These are phyloP conservation scores for Drosophila punjabiensis DNA, from an alignment of 1,140 invertebrate species.

Conservation along the genomic window DNA sequence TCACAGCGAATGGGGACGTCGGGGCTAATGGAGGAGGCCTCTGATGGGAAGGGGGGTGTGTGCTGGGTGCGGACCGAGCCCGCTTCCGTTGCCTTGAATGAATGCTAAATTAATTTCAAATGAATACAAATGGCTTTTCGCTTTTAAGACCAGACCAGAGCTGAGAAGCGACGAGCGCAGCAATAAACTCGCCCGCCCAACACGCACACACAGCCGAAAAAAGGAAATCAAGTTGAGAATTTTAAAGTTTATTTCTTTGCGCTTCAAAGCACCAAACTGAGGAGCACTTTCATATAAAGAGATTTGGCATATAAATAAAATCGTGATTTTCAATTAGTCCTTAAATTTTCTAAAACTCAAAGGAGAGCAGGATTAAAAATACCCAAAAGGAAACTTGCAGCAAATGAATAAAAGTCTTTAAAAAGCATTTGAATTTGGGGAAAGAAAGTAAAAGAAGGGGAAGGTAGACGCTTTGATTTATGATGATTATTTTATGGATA, in stretches of 20 bases:
- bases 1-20: conserved; percentile 33
- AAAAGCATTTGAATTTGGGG: background rate
- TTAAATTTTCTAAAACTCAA: background rate
- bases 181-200: conserved; percentile 51
- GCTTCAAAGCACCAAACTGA: conserved; percentile 12
- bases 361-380: background rate
- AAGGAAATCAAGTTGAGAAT: conserved; percentile 13
- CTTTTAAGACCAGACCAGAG: conserved; percentile 73
- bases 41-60: background rate
- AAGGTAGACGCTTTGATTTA: background rate
- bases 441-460: background rate
- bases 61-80: conserved; percentile 1
- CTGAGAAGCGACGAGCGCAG: conserved; percentile 41
- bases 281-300: conserved; percentile 20
- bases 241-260: conserved; percentile 41
- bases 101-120: conserved; percentile 84
- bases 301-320: conserved; percentile 19
- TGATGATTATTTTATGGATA: conserved; percentile 4
- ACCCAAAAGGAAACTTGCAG: background rate
- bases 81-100: conserved; percentile 76
- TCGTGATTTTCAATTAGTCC: conserved; percentile 30
- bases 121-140: conserved; percentile 84
- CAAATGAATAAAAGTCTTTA: background rate
- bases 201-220: conserved; percentile 30
- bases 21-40: conserved; percentile 17